Conservation (phyloP, 2,113 vertebrate species). For the Campylomormyrus tamandua region DNA sequence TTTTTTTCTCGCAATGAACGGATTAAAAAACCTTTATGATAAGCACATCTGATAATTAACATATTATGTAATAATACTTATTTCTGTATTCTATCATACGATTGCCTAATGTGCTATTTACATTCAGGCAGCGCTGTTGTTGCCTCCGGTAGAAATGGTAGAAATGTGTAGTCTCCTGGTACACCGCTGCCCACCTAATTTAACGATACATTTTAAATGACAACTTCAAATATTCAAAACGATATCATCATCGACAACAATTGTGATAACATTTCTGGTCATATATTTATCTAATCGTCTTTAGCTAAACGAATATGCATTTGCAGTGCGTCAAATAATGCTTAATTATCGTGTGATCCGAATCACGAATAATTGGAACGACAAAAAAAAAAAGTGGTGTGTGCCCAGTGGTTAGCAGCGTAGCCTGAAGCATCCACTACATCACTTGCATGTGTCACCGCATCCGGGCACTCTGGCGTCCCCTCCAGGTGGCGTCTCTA, state of each 20-base stretch:
- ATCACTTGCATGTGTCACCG: background rate
- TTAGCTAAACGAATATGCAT: background rate
- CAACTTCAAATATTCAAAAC: background rate
- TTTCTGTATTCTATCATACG: background rate
- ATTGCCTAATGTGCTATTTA: background rate
- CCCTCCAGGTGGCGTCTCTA: background rate
- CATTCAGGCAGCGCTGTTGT: background rate
- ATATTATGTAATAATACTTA: background rate
- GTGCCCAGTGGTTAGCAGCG: background rate
- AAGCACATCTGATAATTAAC: background rate
- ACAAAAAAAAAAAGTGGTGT: background rate
- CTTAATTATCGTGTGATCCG: background rate
- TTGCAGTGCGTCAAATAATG: background rate
- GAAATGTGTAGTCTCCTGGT: background rate
- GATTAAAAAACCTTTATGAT: background rate
- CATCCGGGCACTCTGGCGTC: background rate
- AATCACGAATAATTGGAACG: background rate
- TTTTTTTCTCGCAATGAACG: background rate
- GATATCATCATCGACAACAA: background rate
- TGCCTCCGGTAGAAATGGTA: background rate
- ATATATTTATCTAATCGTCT: background rate
- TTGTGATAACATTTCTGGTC: background rate
- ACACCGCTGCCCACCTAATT: background rate
- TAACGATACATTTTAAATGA: background rate
- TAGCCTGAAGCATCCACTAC: background rate